Base-by-base conservation (phyloP, 2,113 vertebrate species). In the Saimiri boliviensis region DNA sequence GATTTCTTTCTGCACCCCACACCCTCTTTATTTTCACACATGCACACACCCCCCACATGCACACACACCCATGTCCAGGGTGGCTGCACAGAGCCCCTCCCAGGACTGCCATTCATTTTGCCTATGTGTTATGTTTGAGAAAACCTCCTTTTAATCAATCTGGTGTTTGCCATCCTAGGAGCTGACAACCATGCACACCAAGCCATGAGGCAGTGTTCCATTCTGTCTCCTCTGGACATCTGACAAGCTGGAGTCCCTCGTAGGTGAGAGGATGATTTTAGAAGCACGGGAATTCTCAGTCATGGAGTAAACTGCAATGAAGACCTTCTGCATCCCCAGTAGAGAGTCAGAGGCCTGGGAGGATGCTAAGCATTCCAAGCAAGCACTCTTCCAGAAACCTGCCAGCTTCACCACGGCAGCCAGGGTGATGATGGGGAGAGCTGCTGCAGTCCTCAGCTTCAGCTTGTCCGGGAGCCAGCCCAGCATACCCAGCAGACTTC, bases 301-400 rank as follows among this genome's bases (percentile, higher is more conserved):
- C 8, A 16, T 17, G 5, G 70, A 8, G 37, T 54, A 30, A 45
- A 70, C 79, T 14, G 32, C 13, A 60, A 6, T 4, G 23, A 9
- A 52, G 71, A 45, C 42, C 47, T 73, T 86, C 16, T 13, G 11
- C n/a, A 54, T 25, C 30, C 45, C n/a, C 42, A 70, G 54, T 11
- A 52, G 73, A 93, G 35, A 32, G 66, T 47, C 87, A 68, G 70
- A 52, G 47, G 35, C 58, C 77, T 14, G 40, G 49, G 68, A 90
- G n/a, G 80, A 56, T 21, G 40, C 60, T 71, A 23, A n/a, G 63
- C 40, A 73, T 52, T 93, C 86, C 73, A 47, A 52, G 21, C 16
- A n/a, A 85, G 90, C 68, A 70, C 40, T 84, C 40, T 92, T 94
- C 76, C 86, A 80, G 83, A 95, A 93, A 49, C 3, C 23, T 20